Conservation (phyloP, 2,888 invertebrate species). For the Glaucopsyche alexis region DNA sequence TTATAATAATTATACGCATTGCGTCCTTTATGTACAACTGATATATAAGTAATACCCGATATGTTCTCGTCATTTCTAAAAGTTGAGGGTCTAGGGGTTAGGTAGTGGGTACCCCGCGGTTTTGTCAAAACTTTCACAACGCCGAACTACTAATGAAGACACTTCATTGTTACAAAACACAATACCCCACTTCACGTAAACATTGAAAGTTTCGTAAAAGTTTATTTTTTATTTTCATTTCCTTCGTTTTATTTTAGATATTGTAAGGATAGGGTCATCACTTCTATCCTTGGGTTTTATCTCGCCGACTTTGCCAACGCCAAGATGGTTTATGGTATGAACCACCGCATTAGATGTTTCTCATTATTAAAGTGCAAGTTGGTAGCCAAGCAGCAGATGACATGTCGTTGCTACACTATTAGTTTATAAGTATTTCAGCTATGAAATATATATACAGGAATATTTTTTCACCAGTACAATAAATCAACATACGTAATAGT, state of each 20-base stretch:
- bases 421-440: no score
- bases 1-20: no score
- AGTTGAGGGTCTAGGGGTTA: neutral
- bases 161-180: neutral
- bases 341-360: no score
- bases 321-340: neutral
- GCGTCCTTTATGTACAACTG: no score
- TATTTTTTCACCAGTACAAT: no score
- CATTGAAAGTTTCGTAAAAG: neutral
- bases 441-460: no score
- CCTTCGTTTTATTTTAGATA: neutral
- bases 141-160: slow-evolving; percentile 2
- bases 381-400: no score
- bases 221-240: neutral
- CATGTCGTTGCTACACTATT: no score
- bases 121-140: neutral
- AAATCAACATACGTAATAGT: no score
- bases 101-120: neutral
- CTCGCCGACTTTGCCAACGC: neutral
- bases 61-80: neutral
- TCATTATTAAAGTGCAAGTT: no score
- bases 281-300: neutral
- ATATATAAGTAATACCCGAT: no score
- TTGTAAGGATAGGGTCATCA: neutral
- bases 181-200: neutral